Evolutionary conservation across 2,888 invertebrate species (phyloP).

Genomic region (Drosophila differens): DNA sequence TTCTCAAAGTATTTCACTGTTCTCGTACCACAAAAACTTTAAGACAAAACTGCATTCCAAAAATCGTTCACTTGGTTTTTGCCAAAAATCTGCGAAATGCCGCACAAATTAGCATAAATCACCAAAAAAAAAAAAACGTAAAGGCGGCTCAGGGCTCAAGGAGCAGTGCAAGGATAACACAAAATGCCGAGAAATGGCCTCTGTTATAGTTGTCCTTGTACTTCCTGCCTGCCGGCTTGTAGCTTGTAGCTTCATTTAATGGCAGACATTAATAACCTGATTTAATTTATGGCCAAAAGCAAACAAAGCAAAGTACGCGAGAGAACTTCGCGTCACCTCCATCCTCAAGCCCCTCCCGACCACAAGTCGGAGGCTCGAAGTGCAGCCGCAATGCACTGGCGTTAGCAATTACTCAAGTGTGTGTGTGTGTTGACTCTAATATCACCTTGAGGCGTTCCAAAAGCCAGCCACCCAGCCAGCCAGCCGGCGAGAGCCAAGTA

Average conservation of each 20-base stretch:
- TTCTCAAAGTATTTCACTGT: not conserved
- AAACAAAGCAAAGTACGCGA: constrained; percentile 70
- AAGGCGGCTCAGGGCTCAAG: constrained; percentile 17
- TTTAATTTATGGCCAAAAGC: constrained; percentile 78
- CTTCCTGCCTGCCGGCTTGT: not conserved
- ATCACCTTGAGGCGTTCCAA: constrained; percentile 63
- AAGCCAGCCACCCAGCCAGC: constrained; percentile 24
- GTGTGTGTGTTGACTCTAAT: constrained; percentile 44
- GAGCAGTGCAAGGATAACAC: constrained; percentile 31
- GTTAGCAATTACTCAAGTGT: constrained; percentile 70
- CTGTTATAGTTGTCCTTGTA: constrained; percentile 37
- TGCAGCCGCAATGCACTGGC: constrained; percentile 67
- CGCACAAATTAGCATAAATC: constrained; percentile 74
- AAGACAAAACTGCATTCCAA: constrained; percentile 36
- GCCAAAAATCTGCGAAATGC: constrained; percentile 67
- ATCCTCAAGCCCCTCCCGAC: not conserved
- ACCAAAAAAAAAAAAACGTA: constrained; percentile 16
- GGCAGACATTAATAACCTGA: constrained; percentile 77
- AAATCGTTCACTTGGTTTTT: constrained; percentile 41
- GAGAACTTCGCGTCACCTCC: constrained; percentile 1
- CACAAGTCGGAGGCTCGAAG: constrained; percentile 29
- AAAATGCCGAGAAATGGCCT: constrained; percentile 17
- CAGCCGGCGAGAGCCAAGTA: constrained; percentile 1
- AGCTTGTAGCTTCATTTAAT: constrained; percentile 73
- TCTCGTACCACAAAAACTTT: not conserved